phyloP scores from a whole-genome alignment of 1,140 invertebrate species.

The Mylabris phalerata region DNA sequence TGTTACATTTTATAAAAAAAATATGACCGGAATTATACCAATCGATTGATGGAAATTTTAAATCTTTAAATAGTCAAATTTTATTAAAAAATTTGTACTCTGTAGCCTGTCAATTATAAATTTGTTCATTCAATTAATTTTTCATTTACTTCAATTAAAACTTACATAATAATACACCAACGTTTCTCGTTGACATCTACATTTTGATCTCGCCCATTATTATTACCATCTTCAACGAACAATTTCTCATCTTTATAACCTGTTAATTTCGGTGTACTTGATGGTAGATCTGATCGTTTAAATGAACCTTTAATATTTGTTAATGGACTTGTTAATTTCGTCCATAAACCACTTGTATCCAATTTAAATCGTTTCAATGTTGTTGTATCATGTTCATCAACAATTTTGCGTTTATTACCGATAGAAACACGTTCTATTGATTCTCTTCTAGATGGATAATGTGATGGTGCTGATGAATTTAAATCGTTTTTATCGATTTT shows the following conservation, averaged over 20 bases:
- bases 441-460: constrained; percentile 6
- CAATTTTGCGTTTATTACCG: constrained; percentile 30
- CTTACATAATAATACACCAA: constrained; percentile 34
- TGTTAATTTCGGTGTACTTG: constrained; percentile 38
- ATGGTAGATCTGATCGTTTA: constrained; percentile 18
- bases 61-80: no score
- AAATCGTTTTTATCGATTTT: constrained; percentile 21
- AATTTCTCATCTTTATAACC: constrained; percentile 30
- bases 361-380: constrained; percentile 30
- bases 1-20: no score
- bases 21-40: no score
- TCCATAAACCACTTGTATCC: constrained; percentile 28
- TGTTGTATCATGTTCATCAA: constrained; percentile 26
- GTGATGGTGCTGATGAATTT: constrained; percentile 6
- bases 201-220: constrained; percentile 1
- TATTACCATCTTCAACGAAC: constrained; percentile 20
- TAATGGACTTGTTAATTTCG: constrained; percentile 34
- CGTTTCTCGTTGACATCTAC: constrained; percentile 20
- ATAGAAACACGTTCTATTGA: constrained; percentile 20
- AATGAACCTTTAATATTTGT: constrained; percentile 28
- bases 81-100: no score
- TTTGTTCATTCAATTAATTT: no score
- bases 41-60: no score
- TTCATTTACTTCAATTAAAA: neutral
- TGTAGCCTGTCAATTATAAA: no score